These are phyloP conservation scores for Diplogasteroides magnus DNA, from an alignment of 1,140 invertebrate genomes.

Conservation along the genomic window DNA sequence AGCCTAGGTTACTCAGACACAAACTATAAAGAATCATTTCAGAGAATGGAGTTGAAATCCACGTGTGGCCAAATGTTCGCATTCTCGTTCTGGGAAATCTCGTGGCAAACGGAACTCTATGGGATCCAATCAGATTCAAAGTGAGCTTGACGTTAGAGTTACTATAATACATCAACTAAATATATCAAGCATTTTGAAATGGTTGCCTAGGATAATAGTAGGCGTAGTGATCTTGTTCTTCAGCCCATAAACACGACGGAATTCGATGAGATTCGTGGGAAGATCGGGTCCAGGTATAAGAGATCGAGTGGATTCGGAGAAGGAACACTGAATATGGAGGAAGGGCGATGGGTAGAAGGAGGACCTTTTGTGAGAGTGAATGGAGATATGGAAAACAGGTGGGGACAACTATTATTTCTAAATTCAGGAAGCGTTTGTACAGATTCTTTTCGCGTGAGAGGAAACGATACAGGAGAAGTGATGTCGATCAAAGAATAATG, in stretches of 20 bases:
- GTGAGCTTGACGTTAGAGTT: conserved; percentile 60
- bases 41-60: conserved; percentile 79
- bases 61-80: conserved; percentile 92
- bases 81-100: conserved; percentile 88
- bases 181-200: no score
- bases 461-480: background rate
- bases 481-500: background rate
- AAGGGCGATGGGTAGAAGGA: background rate
- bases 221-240: no score
- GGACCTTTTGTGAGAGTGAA: no score
- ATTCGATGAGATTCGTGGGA: conserved; percentile 33
- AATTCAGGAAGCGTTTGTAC: conserved; percentile 9
- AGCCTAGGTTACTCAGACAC: background rate
- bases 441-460: conserved; percentile 1
- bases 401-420: background rate
- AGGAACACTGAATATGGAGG: background rate
- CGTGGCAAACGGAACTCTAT: conserved; percentile 73
- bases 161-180: conserved; percentile 8
- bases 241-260: conserved; percentile 62
- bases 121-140: conserved; percentile 76
- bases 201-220: no score
- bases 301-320: conserved; percentile 3
- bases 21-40: background rate
- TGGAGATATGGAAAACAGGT: no score
- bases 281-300: conserved; percentile 16